These are phyloP conservation scores for Erannis defoliaria DNA, from an alignment of 2,888 invertebrate genomes.

Conservation along the genomic window DNA sequence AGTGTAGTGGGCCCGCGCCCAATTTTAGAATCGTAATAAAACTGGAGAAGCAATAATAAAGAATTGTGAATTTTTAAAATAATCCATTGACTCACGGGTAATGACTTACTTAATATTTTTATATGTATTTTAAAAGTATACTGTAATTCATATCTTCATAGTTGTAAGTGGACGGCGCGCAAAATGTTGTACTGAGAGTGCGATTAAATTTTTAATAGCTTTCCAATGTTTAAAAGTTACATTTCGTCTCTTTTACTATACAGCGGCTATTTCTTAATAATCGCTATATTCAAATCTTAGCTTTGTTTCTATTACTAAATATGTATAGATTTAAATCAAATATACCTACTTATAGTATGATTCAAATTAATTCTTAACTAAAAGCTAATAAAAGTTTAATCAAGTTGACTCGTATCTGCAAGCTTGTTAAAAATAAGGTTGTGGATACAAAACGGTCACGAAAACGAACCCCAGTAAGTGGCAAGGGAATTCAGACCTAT, in stretches of 20 bases:
- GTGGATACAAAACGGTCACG: slow-evolving; percentile 62
- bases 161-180: slow-evolving; percentile 77
- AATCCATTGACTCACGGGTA: slow-evolving; percentile 66
- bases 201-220: slow-evolving; percentile 49
- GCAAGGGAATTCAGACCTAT: slow-evolving; percentile 78
- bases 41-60: slow-evolving; percentile 79
- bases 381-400: slow-evolving; percentile 57
- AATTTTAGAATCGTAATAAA: slow-evolving; percentile 61
- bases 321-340: slow-evolving; percentile 6
- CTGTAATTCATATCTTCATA: slow-evolving; percentile 85
- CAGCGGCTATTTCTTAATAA: background rate
- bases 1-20: slow-evolving; percentile 68
- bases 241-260: slow-evolving; percentile 17
- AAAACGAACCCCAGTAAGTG: slow-evolving; percentile 74
- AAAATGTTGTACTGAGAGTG: slow-evolving; percentile 46
- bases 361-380: slow-evolving; percentile 10
- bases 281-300: slow-evolving; percentile 2
- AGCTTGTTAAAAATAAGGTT: slow-evolving; percentile 63
- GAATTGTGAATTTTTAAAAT: slow-evolving; percentile 73
- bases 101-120: slow-evolving; percentile 82
- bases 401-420: slow-evolving; percentile 58
- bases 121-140: slow-evolving; percentile 84
- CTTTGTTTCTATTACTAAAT: slow-evolving; percentile 7
- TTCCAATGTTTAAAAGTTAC: slow-evolving; percentile 17
- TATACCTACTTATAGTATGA: background rate